phyloP scores from a whole-genome alignment of 2,888 invertebrate genomes.

The Ornithoptera priamus region DNA sequence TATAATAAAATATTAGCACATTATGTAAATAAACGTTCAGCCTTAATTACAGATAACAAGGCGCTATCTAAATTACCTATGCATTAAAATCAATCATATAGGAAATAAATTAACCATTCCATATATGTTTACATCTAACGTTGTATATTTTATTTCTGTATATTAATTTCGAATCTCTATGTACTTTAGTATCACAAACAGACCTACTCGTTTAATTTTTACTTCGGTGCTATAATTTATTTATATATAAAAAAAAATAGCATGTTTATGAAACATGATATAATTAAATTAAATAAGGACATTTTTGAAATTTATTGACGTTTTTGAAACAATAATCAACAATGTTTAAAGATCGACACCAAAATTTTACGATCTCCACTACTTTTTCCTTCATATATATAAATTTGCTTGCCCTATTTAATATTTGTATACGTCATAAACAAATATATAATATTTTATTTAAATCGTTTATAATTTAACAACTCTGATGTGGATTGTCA shows the following conservation, averaged over 20 bases:
- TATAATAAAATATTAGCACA: neutral
- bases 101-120: conserved; percentile 25
- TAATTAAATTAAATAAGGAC: neutral
- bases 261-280: conserved; percentile 1
- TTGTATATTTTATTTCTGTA: conserved; percentile 11
- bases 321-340: neutral
- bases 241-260: conserved; percentile 10
- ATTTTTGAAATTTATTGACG: neutral
- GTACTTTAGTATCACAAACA: neutral
- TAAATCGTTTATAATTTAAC: conserved; percentile 9
- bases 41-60: neutral
- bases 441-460: neutral
- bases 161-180: conserved; percentile 15
- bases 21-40: conserved; percentile 2
- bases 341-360: neutral
- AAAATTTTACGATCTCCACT: conserved; percentile 21
- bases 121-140: conserved; percentile 24
- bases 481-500: conserved; percentile 14
- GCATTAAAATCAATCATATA: conserved; percentile 11
- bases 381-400: neutral
- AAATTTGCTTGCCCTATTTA: conserved; percentile 18
- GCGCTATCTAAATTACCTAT: conserved; percentile 8
- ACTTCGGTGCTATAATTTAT: conserved; percentile 44
- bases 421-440: conserved; percentile 4
- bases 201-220: neutral